Conservation (phyloP, 2,113 vertebrate genomes). For the Setophaga coronata region DNA sequence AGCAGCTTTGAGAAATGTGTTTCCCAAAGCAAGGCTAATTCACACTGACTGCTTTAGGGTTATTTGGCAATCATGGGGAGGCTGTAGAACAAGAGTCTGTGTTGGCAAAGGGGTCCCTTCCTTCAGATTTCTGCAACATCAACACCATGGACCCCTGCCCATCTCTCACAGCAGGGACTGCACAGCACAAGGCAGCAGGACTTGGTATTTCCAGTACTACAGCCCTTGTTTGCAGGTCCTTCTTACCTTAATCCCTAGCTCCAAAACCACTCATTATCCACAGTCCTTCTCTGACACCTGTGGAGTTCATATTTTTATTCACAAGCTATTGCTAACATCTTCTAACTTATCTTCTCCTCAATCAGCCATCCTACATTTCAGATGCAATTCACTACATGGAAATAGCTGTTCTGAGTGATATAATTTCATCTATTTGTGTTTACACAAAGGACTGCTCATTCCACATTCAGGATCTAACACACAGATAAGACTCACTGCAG, state of each 20-base stretch:
- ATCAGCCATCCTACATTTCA: not conserved
- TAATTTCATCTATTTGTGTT: slow-evolving; percentile 22
- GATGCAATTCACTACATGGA: not conserved
- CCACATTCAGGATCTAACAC: slow-evolving; percentile 2
- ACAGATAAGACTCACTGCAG: not conserved
- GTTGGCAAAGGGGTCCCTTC: not conserved
- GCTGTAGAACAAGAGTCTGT: not conserved
- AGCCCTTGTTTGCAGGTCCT: not conserved
- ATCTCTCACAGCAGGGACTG: not conserved
- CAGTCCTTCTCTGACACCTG: not conserved
- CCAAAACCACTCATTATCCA: not conserved
- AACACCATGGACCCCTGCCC: not conserved
- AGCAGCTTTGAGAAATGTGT: not conserved
- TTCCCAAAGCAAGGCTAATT: not conserved
- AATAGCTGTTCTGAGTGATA: not conserved
- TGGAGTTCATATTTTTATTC: not conserved
- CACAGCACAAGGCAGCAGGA: not conserved
- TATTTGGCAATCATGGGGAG: not conserved
- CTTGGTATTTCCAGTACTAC: accelerated
- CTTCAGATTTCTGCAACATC: too few species aligned
- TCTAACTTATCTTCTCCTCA: not conserved
- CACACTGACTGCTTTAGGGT: not conserved
- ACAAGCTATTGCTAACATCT: not conserved
- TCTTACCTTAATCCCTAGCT: not conserved
- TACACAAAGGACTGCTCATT: slow-evolving; percentile 13